Evolutionary conservation across 2,888 invertebrate species (phyloP).

Genomic region (Pilophorus perplexus): DNA sequence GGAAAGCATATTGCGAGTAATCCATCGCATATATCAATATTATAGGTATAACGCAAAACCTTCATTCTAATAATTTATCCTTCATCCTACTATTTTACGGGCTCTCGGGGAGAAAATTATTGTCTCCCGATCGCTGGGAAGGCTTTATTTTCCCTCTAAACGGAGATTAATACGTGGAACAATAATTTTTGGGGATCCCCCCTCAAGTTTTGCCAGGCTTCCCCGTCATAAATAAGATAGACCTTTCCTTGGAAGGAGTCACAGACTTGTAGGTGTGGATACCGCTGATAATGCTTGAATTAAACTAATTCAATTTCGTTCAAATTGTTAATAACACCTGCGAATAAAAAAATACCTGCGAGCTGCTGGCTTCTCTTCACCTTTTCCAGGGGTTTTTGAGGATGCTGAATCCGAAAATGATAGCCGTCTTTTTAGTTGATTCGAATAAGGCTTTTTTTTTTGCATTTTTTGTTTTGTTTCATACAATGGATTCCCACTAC

Average conservation of each 20-base stretch:
- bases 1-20: slow-evolving; percentile 18
- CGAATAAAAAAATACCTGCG: no score
- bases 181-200: slow-evolving; percentile 33
- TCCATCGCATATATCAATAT: slow-evolving; percentile 32
- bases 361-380: no score
- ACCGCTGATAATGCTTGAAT: no score
- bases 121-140: slow-evolving; percentile 27
- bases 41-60: slow-evolving; percentile 8
- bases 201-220: background rate
- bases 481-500: no score
- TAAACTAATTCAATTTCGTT: no score
- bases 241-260: background rate
- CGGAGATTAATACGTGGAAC: slow-evolving; percentile 33
- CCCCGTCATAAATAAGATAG: slow-evolving; percentile 12
- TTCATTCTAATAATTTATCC: slow-evolving; percentile 28
- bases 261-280: background rate
- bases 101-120: slow-evolving; percentile 22
- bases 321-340: no score
- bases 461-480: no score
- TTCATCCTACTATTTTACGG: background rate
- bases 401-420: no score
- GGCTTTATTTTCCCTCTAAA: slow-evolving; percentile 8
- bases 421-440: no score
- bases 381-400: no score
- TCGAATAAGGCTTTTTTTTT: no score